Conservation (phyloP, 2,113 vertebrate species). For the Micromys minutus region DNA sequence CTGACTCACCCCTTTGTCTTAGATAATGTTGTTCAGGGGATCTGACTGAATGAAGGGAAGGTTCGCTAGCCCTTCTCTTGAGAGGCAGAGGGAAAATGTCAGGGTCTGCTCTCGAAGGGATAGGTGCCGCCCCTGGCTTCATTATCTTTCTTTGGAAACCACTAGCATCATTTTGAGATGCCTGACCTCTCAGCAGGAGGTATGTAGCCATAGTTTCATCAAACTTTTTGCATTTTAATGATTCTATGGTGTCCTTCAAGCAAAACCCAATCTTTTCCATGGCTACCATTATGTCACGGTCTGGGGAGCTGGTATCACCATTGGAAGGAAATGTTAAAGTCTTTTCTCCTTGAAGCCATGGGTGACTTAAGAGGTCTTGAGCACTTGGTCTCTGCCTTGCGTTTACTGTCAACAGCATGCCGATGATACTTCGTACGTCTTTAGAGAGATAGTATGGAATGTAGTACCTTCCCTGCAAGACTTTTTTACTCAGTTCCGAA, state of each 20-base stretch:
- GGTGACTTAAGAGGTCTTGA: not conserved
- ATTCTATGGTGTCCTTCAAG: not conserved
- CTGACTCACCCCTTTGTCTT: not conserved
- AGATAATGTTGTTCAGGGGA: too few relatives aligned
- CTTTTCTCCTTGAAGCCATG: not conserved
- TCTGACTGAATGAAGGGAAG: not conserved
- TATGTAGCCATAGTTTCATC: not conserved
- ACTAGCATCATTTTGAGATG: not conserved
- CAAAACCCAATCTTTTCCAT: not conserved
- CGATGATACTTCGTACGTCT: not conserved
- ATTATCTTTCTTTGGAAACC: too few relatives aligned
- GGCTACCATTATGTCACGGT: not conserved
- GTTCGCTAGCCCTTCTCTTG: not conserved
- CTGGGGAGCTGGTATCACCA: not conserved
- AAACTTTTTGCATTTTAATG: not conserved
- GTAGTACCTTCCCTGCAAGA: not conserved
- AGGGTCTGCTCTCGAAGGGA: not conserved
- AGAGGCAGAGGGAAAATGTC: not conserved
- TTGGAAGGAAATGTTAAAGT: too few relatives aligned
- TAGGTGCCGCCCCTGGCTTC: not conserved
- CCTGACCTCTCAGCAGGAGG: not conserved
- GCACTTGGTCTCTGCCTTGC: not conserved
- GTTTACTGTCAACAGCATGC: not conserved
- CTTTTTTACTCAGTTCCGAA: not conserved
- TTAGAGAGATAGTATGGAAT: not conserved